A percentile compares a stretch with the other conserved stretches of the same genome.
Conservation (phyloP, 30 jellyfish, hydroid and myxozoan genomes). For the Aurelia aurita complex sp. Pacific region DNA sequence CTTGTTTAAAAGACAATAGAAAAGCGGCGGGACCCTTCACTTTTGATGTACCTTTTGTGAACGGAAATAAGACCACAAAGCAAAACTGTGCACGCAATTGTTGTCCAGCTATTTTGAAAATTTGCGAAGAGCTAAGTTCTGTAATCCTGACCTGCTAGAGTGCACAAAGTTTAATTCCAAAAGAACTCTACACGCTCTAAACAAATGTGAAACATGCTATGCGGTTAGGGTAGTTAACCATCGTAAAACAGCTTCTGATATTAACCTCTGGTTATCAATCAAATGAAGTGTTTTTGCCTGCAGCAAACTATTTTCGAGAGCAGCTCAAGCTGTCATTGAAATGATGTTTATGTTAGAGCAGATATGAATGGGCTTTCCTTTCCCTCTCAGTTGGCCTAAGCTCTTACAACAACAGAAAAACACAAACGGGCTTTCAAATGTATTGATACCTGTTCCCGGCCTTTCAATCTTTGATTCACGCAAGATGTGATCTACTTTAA, state of each 20-base stretch:
- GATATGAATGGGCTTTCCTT: too few species aligned
- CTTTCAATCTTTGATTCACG: slow-evolving; percentile 2
- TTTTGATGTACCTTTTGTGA: slow-evolving; percentile 61
- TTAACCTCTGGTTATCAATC: too few species aligned
- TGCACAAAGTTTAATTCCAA: too few species aligned
- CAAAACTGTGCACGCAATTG: slow-evolving; percentile 56
- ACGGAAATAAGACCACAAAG: slow-evolving; percentile 67
- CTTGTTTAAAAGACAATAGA: slow-evolving; percentile 54
- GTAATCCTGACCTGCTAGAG: slow-evolving; percentile 62
- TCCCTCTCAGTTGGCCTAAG: slow-evolving; percentile 4
- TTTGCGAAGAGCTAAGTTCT: slow-evolving; percentile 54
- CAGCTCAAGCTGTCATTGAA: too few species aligned
- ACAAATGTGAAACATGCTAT: too few species aligned
- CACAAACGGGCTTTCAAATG: neutral
- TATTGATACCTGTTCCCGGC: slow-evolving; percentile 21
- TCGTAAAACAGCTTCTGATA: too few species aligned
- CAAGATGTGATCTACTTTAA: neutral
- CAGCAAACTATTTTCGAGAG: too few species aligned
- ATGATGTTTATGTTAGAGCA: too few species aligned
- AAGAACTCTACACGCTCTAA: too few species aligned
- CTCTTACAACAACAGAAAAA: slow-evolving; percentile 10
- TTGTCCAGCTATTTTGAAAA: slow-evolving; percentile 59
- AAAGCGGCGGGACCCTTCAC: slow-evolving; percentile 69
- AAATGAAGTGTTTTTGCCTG: too few species aligned
- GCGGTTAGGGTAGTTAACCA: too few species aligned